Base-by-base conservation (phyloP, 2,113 vertebrate genomes). In the Lophura nycthemera region DNA sequence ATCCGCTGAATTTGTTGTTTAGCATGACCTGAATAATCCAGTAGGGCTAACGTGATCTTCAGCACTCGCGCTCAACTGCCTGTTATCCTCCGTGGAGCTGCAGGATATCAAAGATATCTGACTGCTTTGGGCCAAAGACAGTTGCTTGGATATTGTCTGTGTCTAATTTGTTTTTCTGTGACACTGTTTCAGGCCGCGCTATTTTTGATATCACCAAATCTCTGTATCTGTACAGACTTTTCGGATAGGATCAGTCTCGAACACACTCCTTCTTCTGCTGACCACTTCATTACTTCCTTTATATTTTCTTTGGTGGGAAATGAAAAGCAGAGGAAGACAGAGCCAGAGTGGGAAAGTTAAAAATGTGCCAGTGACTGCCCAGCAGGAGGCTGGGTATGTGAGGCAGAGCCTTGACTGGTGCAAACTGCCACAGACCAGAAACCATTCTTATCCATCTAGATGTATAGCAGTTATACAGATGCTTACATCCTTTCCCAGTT, bases 1-100 rank as follows among this genome's bases (percentile, higher is more conserved):
- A 96, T 96, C 94, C 91, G 92, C 89, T 92, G 94, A 93, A 93
- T 95, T 95, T 95, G 96, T 92, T 96, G 91, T 95, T 96, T 96
- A 96, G 92, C 96, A 95, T 96, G 93, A 94, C 94, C 95, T 93
- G 94, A 97, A 96, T 95, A 96, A 96, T 95, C 92, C 7, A 1
- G 71, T 70, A 80, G 91, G 78, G 85, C 86, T 95, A 96, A 94
- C 91, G 77, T 95, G 96, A 95, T 93, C 95, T 96, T 94, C 95
- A 95, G 88, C 94, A 89, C 79, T 67, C 61, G 81, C 79, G 65
- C 90, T 96, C 96, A 91, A 74, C 96, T 93, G 88, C 72, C 93
- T 96, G 89, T 92, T 96, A 84, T 93, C 86, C 90, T 69, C 94
- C 89, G 86, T 83, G 84, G 86, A 95, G 91, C 96, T 90, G 96